Evolutionary conservation across 2,888 invertebrate species (phyloP).

Genomic region (Helleia helle): DNA sequence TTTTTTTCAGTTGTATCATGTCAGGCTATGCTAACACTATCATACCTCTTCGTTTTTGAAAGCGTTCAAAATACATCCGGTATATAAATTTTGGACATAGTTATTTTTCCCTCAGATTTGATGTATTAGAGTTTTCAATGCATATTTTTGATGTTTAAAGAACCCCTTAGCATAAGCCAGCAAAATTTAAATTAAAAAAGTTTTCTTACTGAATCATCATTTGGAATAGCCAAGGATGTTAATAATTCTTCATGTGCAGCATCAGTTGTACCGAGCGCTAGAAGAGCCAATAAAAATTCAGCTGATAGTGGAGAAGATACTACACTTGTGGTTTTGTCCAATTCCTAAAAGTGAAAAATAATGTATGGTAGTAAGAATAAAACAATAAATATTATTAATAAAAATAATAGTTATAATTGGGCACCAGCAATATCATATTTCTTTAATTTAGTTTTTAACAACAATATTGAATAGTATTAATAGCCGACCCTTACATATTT

Average conservation of each 20-base stretch:
- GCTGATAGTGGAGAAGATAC: constrained; percentile 68
- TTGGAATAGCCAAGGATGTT: constrained; percentile 38
- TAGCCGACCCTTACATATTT: too few species aligned
- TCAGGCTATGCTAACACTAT: too few species aligned
- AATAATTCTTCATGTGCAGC: constrained; percentile 48
- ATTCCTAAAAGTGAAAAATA: constrained; percentile 37
- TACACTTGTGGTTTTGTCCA: constrained; percentile 49
- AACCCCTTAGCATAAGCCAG: too few species aligned
- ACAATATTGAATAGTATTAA: not conserved
- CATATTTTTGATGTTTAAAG: too few species aligned
- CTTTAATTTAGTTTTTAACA: not conserved
- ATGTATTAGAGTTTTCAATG: too few species aligned
- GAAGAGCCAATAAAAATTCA: constrained; percentile 54
- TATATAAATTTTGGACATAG: too few species aligned
- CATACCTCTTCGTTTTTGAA: too few species aligned
- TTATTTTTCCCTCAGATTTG: too few species aligned
- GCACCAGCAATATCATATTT: not conserved
- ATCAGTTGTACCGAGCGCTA: constrained; percentile 52
- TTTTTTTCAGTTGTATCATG: too few species aligned
- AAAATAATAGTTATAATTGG: not conserved
- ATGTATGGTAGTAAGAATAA: constrained; percentile 7
- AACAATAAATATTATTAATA: not conserved
- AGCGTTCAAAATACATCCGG: too few species aligned
- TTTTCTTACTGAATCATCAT: constrained; percentile 48
- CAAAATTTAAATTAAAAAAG: too few species aligned